phyloP scores from a whole-genome alignment of 2,888 invertebrate genomes.

The Graphium colonna region DNA sequence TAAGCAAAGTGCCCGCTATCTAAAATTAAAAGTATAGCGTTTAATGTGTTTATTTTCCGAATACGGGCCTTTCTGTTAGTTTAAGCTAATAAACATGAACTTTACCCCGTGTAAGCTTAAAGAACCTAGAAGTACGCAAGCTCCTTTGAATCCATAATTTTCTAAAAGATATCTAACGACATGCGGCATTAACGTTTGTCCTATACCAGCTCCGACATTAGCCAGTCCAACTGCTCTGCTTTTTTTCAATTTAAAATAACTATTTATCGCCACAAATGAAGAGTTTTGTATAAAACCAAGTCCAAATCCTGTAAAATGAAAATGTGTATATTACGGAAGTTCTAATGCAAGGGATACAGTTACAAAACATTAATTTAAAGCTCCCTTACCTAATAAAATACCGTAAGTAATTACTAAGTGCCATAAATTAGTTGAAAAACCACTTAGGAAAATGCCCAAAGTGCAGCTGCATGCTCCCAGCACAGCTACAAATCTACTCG shows the following conservation, averaged over 20 bases:
- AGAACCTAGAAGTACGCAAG: constrained; percentile 82
- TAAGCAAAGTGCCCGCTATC: constrained; percentile 79
- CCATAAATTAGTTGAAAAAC: constrained; percentile 63
- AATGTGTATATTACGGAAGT: constrained; percentile 1
- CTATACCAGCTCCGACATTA: constrained; percentile 87
- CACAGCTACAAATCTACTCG: constrained; percentile 66
- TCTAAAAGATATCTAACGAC: constrained; percentile 83
- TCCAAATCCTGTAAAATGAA: constrained; percentile 78
- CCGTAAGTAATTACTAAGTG: constrained; percentile 72
- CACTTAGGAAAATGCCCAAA: constrained; percentile 66
- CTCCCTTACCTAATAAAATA: constrained; percentile 63
- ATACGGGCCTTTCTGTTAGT: neutral
- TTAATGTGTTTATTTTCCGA: too few species aligned
- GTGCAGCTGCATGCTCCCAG: constrained; percentile 61
- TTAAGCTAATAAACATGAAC: neutral
- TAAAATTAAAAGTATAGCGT: constrained; percentile 38
- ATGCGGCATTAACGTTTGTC: constrained; percentile 87
- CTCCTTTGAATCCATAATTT: constrained; percentile 82
- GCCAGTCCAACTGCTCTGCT: constrained; percentile 88
- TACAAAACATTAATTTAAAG: constrained; percentile 15
- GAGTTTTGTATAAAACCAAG: constrained; percentile 86
- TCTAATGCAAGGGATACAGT: constrained; percentile 20
- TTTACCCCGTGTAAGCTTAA: constrained; percentile 83
- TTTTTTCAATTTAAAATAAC: constrained; percentile 84
- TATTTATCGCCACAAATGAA: constrained; percentile 85